A percentile compares a stretch with the other conserved stretches of the same genome.
Conservation (phyloP, 2,113 vertebrate genomes). For the Petroica traversi region DNA sequence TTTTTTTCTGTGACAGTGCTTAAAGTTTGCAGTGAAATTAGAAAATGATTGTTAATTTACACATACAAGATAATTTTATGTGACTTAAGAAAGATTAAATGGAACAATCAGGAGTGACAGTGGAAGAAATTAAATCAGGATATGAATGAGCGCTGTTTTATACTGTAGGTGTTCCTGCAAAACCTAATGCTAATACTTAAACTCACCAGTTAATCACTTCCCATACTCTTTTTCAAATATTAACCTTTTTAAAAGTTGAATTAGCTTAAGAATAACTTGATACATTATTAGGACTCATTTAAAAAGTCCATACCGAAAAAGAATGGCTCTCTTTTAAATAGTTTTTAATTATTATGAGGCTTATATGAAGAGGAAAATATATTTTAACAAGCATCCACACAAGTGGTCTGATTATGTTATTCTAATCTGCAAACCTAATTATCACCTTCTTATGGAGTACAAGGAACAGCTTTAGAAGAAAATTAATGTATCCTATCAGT, state of each 20-base stretch:
- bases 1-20: conserved; percentile 8
- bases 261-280: conserved; percentile 61
- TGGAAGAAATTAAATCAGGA: conserved; percentile 77
- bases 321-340: conserved; percentile 64
- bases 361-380: conserved; percentile 77
- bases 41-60: conserved; percentile 67
- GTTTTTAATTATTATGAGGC: conserved; percentile 74
- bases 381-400: conserved; percentile 85
- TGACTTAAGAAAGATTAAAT: conserved; percentile 73
- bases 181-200: conserved; percentile 64
- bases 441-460: conserved; percentile 89
- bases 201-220: conserved; percentile 69
- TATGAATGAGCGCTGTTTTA: conserved; percentile 73
- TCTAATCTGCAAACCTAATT: conserved; percentile 98
- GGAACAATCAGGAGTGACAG: conserved; percentile 64
- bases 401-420: conserved; percentile 89
- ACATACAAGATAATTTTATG: conserved; percentile 65
- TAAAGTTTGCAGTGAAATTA: conserved; percentile 50
- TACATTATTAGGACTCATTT: conserved; percentile 50
- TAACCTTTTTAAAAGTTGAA: conserved; percentile 62
- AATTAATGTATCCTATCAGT: conserved; percentile 95
- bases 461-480: conserved; percentile 87
- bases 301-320: conserved; percentile 49
- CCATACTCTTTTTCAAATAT: conserved; percentile 66
- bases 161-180: conserved; percentile 62